phyloP scores from a whole-genome alignment of 1,140 invertebrate species.

The Drosophila sproati region DNA sequence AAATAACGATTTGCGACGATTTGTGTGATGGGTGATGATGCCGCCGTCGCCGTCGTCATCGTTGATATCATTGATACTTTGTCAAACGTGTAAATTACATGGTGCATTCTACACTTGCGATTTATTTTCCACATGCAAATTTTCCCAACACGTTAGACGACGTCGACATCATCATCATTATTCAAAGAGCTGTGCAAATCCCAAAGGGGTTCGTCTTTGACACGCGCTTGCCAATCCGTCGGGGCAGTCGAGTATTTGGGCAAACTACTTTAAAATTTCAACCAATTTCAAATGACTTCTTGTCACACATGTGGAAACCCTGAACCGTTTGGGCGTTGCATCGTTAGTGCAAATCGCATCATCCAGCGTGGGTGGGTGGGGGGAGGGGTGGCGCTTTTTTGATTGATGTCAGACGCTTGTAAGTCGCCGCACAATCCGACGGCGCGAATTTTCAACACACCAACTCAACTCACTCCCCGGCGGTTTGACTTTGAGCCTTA shows the following conservation, averaged over 20 bases:
- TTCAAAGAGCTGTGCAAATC: conserved; percentile 72
- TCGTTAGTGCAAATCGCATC: conserved; percentile 80
- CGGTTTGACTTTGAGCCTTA: conserved; percentile 58
- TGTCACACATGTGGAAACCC: conserved; percentile 55
- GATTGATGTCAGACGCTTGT: conserved; percentile 76
- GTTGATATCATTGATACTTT: conserved; percentile 81
- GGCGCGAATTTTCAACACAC: conserved; percentile 23
- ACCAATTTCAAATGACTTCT: conserved; percentile 80
- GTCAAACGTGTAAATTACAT: conserved; percentile 82
- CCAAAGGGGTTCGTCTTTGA: conserved; percentile 62
- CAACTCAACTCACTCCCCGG: conserved; percentile 30
- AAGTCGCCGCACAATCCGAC: conserved; percentile 55
- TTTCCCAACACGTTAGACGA: conserved; percentile 49
- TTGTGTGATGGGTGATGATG: conserved; percentile 76
- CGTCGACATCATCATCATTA: conserved; percentile 75
- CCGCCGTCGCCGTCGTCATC: conserved; percentile 52
- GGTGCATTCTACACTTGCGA: conserved; percentile 66
- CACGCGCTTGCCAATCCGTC: conserved; percentile 45
- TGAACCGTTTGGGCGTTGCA: conserved; percentile 44
- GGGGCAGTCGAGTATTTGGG: conserved; percentile 3
- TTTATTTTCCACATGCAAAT: conserved; percentile 76
- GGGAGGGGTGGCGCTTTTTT: conserved; percentile 48
- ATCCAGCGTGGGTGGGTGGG: conserved; percentile 10
- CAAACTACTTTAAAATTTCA: conserved; percentile 81
- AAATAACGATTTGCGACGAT: conserved; percentile 82